phyloP scores from a whole-genome alignment of 2,113 vertebrate species.

The Origma solitaria region DNA sequence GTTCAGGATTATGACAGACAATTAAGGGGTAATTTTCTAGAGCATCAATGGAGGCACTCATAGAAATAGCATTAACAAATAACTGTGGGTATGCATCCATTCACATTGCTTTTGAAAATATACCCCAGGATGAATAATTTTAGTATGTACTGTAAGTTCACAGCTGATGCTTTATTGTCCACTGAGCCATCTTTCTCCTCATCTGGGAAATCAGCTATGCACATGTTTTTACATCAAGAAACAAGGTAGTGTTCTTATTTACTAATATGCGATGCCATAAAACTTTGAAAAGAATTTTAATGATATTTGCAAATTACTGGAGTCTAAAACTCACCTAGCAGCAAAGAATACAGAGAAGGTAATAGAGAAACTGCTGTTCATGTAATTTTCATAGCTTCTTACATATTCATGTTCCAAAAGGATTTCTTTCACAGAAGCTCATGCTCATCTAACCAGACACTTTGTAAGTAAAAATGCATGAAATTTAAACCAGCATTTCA shows the following conservation, averaged over 20 bases:
- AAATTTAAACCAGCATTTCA: slow-evolving; percentile 72
- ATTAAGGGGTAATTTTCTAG: slow-evolving; percentile 3
- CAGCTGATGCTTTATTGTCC: slow-evolving; percentile 8
- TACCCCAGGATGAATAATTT: not conserved
- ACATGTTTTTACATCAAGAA: not conserved
- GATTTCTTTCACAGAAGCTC: slow-evolving; percentile 61
- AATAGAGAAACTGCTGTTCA: slow-evolving; percentile 41
- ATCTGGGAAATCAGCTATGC: not conserved
- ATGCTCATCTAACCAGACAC: slow-evolving; percentile 67
- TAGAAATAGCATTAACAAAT: slow-evolving; percentile 7
- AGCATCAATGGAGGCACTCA: not conserved
- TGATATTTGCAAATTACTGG: slow-evolving; percentile 32
- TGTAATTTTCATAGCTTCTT: slow-evolving; percentile 59
- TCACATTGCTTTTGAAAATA: slow-evolving; percentile 12
- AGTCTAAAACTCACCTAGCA: slow-evolving; percentile 62
- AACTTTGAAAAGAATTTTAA: slow-evolving; percentile 30
- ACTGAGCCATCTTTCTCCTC: not conserved
- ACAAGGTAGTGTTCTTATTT: not conserved
- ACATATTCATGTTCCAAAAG: slow-evolving; percentile 67
- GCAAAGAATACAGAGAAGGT: slow-evolving; percentile 45
- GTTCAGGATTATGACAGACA: not conserved
- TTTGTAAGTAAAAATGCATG: slow-evolving; percentile 69
- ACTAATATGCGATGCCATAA: not conserved
- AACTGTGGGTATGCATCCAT: not conserved
- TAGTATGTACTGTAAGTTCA: not conserved